Evolutionary conservation across 1,140 invertebrate species (phyloP).

Genomic region (Zaprionus gabonicus): DNA sequence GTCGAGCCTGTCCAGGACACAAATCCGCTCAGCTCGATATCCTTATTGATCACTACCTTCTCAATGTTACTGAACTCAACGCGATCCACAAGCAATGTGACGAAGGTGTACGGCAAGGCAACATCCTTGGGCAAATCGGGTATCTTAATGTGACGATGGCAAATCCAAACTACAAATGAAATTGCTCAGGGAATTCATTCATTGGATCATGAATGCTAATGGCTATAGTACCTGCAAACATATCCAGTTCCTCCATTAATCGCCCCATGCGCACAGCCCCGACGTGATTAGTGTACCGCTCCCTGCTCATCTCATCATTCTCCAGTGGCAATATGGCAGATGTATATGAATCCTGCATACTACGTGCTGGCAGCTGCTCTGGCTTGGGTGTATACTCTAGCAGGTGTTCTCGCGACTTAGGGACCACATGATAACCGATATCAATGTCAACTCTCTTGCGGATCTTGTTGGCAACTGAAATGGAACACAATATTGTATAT

Average conservation of each 20-base stretch:
- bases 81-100: conserved; percentile 91
- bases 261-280: conserved; percentile 89
- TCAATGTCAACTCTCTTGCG: conserved; percentile 60
- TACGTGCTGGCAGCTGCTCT: conserved; percentile 84
- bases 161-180: conserved; percentile 85
- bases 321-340: conserved; percentile 88
- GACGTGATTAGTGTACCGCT: conserved; percentile 89
- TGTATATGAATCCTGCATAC: conserved; percentile 89
- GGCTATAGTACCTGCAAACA: conserved; percentile 88
- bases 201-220: not conserved
- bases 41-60: conserved; percentile 85
- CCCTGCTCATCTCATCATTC: conserved; percentile 86
- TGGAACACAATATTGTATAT: not conserved
- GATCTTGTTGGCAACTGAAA: conserved; percentile 56
- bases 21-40: conserved; percentile 90
- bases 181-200: not conserved
- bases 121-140: conserved; percentile 85
- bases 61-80: conserved; percentile 86
- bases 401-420: conserved; percentile 71
- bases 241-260: conserved; percentile 92
- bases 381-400: conserved; percentile 68
- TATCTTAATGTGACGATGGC: conserved; percentile 89
- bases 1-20: conserved; percentile 90
- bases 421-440: conserved; percentile 62
- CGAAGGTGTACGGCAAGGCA: conserved; percentile 88